phyloP scores from a whole-genome alignment of 2,797 vertebrate genomes.

The Phoxinus dragarum region DNA sequence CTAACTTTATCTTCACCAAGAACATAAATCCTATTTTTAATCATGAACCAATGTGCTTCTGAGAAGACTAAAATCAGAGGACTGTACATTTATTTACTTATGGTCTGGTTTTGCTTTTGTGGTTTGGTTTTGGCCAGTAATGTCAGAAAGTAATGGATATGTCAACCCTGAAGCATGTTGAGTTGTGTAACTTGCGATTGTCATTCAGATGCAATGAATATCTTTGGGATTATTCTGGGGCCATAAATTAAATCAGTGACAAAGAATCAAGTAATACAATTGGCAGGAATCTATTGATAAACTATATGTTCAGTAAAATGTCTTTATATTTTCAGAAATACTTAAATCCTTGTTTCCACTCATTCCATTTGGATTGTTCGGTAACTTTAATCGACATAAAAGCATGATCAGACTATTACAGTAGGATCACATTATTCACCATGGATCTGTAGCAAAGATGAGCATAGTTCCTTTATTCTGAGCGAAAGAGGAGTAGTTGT shows the following conservation, averaged over 20 bases:
- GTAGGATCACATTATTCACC: too few relatives aligned
- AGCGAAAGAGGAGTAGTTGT: neutral
- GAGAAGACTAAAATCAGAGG: neutral
- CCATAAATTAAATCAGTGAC: neutral
- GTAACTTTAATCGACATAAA: neutral
- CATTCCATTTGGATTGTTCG: neutral
- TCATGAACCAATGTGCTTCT: neutral
- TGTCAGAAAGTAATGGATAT: neutral
- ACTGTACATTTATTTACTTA: neutral
- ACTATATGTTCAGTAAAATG: neutral
- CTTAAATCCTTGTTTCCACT: neutral
- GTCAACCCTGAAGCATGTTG: neutral
- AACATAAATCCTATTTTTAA: slow-evolving; percentile 2
- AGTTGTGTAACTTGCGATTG: neutral
- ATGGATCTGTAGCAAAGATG: neutral
- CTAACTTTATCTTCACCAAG: neutral
- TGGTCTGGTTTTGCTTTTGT: neutral
- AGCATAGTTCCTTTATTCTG: neutral
- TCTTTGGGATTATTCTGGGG: neutral
- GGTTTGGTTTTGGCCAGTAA: neutral
- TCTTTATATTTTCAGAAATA: neutral
- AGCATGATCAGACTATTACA: too few relatives aligned
- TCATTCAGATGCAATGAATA: neutral
- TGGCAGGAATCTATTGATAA: neutral
- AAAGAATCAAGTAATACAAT: neutral